Evolutionary conservation across 2,113 vertebrate genomes (phyloP), one percentile per base, ranked within the genome.

Genomic region (Sceloporus undulatus): DNA sequence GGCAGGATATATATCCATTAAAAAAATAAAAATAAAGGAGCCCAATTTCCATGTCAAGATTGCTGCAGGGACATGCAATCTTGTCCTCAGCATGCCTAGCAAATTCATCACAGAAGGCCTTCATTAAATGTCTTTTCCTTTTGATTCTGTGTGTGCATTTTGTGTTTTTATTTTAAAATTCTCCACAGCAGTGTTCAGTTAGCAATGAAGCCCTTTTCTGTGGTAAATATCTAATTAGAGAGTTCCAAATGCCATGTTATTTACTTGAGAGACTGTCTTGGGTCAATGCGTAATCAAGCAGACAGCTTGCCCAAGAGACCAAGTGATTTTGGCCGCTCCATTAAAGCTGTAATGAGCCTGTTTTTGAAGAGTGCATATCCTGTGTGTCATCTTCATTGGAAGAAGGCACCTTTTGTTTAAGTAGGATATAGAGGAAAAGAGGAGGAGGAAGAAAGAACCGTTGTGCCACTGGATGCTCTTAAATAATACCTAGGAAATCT

Each of bases 141-240:
- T 65, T 65, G 59, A 65, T 1, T 54, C 5, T n/a, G 19, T 34
- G 14, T 42, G 34, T 71, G 19, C 19, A 29, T 81, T 78, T 42
- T 18, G 2, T 85, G 87, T 29, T 84, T 59, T 70, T 56, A 27
- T 82, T 87, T 56, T 82, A 21, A 85, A 42, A 79, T 68, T 78
- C 71, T 88, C 29, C 16, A n/a, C 42, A 21, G 8, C 13, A 9
- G 9, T 87, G 19, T 42, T 79, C 14, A 9, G 8, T 56, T 83
- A 52, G 90, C 85, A 89, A 5, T 19, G 73, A 92, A 88, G 86
- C 48, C 82, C 25, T 68, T 92, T 79, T 84, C 90, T 42, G n/a
- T 89, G 83, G 90, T 94, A 96, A 95, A 94, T 92, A 91, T 29
- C 89, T 92, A 91, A 91, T 93, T 90, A 94, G 78, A 91, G 91